phyloP scores from a whole-genome alignment of 1,140 invertebrate species.

The Melitaea cinxia region DNA sequence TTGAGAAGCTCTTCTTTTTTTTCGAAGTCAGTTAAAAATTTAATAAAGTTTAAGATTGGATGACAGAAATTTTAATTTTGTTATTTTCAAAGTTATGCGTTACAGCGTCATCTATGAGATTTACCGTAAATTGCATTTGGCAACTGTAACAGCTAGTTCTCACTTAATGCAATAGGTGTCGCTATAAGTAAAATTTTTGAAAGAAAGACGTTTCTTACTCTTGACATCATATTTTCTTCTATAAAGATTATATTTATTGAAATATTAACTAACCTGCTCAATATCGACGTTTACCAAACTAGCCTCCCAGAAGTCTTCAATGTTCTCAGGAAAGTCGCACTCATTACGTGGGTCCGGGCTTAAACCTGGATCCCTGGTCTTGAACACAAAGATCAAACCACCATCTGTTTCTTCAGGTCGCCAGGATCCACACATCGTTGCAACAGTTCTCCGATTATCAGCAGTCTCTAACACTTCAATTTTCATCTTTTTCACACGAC shows the following conservation, averaged over 20 bases:
- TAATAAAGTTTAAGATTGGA: no score
- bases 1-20: no score
- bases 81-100: no score
- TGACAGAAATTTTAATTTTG: no score
- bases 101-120: no score
- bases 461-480: conserved; percentile 29
- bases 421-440: conserved; percentile 80
- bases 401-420: conserved; percentile 76
- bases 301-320: conserved; percentile 76
- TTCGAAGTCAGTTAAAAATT: no score
- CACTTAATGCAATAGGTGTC: no score
- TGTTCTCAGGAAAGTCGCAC: conserved; percentile 72
- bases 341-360: conserved; percentile 71
- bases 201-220: no score
- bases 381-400: conserved; percentile 73
- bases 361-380: conserved; percentile 55
- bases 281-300: conserved; percentile 44
- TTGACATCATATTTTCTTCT: not conserved
- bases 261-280: conserved; percentile 56
- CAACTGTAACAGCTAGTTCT: no score
- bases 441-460: conserved; percentile 61
- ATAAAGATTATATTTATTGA: not conserved
- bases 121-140: no score
- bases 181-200: no score
- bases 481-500: conserved; percentile 65